These are phyloP conservation scores for Eurois occulta DNA, from an alignment of 2,888 invertebrate genomes.

Conservation along the genomic window DNA sequence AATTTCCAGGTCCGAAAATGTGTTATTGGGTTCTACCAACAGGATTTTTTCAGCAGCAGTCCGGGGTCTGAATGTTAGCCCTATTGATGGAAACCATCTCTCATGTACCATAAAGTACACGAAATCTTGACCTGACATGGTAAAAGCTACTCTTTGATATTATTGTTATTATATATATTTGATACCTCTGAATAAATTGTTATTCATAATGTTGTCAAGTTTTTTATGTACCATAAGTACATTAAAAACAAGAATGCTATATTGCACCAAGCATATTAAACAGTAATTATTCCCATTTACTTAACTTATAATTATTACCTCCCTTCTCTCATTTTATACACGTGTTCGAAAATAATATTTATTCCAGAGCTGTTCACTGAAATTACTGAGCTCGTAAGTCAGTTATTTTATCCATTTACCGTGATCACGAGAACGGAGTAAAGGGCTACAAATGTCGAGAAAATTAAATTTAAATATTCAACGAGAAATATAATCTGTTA, in stretches of 20 bases:
- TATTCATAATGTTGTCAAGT: background rate
- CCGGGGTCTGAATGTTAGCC: background rate
- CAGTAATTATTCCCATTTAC: background rate
- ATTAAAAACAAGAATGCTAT: background rate
- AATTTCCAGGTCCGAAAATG: background rate
- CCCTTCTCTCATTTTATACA: constrained; percentile 3
- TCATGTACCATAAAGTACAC: too few species aligned
- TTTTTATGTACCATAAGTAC: background rate
- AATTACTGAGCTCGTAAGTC: constrained; percentile 40
- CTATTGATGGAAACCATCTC: too few species aligned
- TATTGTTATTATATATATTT: too few species aligned
- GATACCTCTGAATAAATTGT: background rate
- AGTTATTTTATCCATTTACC: constrained; percentile 51
- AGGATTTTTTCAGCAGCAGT: background rate
- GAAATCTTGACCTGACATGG: background rate
- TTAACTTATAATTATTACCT: background rate
- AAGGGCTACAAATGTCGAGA: constrained; percentile 44
- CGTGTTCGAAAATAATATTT: constrained; percentile 28
- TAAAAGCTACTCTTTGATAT: background rate
- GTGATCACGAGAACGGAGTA: constrained; percentile 47
- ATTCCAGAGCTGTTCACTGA: constrained; percentile 25
- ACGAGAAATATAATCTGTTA: constrained; percentile 43
- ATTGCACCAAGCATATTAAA: background rate
- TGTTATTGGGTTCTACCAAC: background rate
- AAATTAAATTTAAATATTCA: constrained; percentile 57